Evolutionary conservation across 92 coral and sea anemone species (phyloP).

Genomic region (Ricordea florida): DNA sequence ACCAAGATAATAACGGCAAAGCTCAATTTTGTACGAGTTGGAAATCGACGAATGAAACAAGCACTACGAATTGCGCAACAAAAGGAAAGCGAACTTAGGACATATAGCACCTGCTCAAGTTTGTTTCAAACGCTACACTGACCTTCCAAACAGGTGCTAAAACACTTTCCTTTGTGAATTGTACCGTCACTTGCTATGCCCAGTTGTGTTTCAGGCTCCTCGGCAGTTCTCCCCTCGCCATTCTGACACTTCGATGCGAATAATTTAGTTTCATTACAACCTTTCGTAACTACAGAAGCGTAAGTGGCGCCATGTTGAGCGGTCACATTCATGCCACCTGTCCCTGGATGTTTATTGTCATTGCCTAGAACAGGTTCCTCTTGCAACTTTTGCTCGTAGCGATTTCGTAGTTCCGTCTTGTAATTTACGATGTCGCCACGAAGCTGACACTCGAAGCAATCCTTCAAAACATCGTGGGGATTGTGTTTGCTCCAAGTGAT

Average conservation of each 20-base stretch:
- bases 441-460: constrained; percentile 87
- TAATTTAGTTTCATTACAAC: constrained; percentile 36
- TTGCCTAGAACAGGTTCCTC: constrained; percentile 87
- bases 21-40: no score
- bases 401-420: constrained; percentile 76
- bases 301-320: constrained; percentile 54
- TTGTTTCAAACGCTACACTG: background rate
- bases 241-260: constrained; percentile 21
- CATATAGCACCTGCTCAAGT: background rate
- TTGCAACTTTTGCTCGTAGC: constrained; percentile 79
- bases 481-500: constrained; percentile 59
- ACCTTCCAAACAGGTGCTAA: constrained; percentile 30
- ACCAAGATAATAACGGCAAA: no score
- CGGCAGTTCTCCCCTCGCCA: background rate
- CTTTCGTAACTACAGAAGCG: constrained; percentile 86
- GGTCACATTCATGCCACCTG: constrained; percentile 39
- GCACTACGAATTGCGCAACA: no score
- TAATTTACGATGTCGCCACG: constrained; percentile 81
- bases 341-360: constrained; percentile 24
- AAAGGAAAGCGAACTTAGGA: background rate
- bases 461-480: constrained; percentile 61
- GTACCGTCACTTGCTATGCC: background rate
- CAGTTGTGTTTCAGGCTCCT: background rate
- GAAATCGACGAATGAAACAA: no score
- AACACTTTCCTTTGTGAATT: constrained; percentile 1